Evolutionary conservation across 2,888 invertebrate species (phyloP).

Genomic region (Eristalinus sepulchralis): DNA sequence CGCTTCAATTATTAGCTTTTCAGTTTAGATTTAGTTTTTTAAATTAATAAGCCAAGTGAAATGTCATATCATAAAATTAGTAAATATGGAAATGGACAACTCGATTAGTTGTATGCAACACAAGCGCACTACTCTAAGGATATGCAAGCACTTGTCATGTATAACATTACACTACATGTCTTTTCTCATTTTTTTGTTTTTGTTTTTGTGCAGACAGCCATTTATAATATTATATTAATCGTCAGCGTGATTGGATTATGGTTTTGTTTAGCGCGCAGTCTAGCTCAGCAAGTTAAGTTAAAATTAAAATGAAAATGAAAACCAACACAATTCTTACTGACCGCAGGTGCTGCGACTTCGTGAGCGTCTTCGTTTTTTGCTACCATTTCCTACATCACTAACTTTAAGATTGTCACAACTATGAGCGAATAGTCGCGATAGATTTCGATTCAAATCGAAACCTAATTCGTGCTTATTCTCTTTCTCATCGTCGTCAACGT

Average conservation of each 20-base stretch:
- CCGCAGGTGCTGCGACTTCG: slow-evolving; percentile 72
- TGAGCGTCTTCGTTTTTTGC: slow-evolving; percentile 64
- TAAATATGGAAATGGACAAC: slow-evolving; percentile 9
- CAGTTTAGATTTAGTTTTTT: neutral
- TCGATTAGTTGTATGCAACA: slow-evolving; percentile 15
- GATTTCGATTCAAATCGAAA: slow-evolving; percentile 64
- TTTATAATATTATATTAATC: slow-evolving; percentile 1
- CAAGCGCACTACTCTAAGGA: slow-evolving; percentile 20
- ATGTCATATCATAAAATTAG: slow-evolving; percentile 24
- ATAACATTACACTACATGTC: neutral
- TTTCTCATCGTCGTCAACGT: slow-evolving; percentile 59
- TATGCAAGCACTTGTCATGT: slow-evolving; percentile 12
- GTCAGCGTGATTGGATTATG: slow-evolving; percentile 14
- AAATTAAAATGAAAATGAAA: slow-evolving; percentile 11
- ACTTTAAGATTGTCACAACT: slow-evolving; percentile 71
- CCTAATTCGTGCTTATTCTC: slow-evolving; percentile 53
- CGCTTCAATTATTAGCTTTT: neutral
- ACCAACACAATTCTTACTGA: slow-evolving; percentile 69
- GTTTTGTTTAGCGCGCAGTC: slow-evolving; percentile 46
- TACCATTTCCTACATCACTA: slow-evolving; percentile 68
- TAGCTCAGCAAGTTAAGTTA: slow-evolving; percentile 34
- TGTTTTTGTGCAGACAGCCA: slow-evolving; percentile 59
- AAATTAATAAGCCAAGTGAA: slow-evolving; percentile 17
- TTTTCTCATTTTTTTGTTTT: neutral
- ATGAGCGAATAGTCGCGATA: slow-evolving; percentile 58